Conservation (phyloP, 2,888 invertebrate genomes). For the Himalopsyche tibetana region DNA sequence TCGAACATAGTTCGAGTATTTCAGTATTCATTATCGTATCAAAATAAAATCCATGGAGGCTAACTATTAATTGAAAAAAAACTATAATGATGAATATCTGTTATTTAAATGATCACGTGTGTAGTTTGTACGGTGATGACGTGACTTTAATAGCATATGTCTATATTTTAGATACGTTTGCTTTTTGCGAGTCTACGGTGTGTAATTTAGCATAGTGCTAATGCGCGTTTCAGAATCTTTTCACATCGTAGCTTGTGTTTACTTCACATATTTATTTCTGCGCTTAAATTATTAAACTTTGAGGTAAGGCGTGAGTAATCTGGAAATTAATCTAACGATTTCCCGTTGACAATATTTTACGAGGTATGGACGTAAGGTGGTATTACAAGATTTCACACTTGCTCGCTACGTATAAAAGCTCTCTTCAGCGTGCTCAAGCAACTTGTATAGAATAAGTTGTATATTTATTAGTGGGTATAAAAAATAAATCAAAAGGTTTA, state of each 20-base stretch:
- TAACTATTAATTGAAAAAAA: too few species aligned
- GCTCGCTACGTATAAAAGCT: too few species aligned
- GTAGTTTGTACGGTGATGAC: not conserved
- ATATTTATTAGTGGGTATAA: too few species aligned
- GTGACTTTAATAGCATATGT: not conserved
- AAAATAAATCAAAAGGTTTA: too few species aligned
- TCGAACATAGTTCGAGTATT: too few species aligned
- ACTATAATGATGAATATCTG: too few species aligned
- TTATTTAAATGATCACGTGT: not conserved
- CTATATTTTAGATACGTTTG: not conserved
- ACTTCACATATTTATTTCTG: not conserved
- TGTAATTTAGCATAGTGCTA: constrained; percentile 3
- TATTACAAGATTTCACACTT: too few species aligned
- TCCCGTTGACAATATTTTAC: not conserved
- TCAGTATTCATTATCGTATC: too few species aligned
- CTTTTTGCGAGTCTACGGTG: not conserved
- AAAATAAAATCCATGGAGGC: too few species aligned
- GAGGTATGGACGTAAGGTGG: not conserved
- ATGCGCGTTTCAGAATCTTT: not conserved
- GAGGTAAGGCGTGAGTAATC: not conserved
- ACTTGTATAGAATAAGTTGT: too few species aligned
- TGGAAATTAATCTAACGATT: not conserved
- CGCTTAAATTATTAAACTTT: not conserved
- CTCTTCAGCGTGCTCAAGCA: too few species aligned
- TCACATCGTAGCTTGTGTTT: not conserved